A percentile compares a stretch with the other conserved stretches of the same genome.
Evolutionary conservation across 37 sponge, comb jelly and placozoan species (phyloP).

Genomic region (Amphimedon queenslandica): DNA sequence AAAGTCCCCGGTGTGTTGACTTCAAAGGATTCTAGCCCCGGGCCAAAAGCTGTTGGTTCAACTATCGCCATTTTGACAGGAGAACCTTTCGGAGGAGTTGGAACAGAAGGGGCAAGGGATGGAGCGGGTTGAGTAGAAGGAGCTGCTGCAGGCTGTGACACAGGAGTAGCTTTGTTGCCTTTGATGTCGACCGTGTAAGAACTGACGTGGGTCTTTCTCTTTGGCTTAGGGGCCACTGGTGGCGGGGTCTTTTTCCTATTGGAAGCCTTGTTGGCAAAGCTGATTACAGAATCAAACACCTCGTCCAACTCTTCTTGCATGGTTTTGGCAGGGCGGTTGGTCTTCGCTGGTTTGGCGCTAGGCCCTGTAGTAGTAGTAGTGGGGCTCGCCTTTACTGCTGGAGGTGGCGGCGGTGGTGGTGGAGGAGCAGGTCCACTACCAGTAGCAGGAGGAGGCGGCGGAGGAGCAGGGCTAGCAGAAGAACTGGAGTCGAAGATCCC

Average conservation of each 20-base stretch:
- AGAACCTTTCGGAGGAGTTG: neutral
- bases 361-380: slow-evolving; percentile 5
- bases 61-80: neutral
- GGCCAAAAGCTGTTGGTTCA: slow-evolving; percentile 31
- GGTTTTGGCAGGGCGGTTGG: neutral
- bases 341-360: neutral
- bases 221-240: slow-evolving; percentile 68
- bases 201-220: slow-evolving; percentile 70
- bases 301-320: slow-evolving; percentile 53
- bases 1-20: slow-evolving; percentile 65
- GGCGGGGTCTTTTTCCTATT: slow-evolving; percentile 36
- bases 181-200: slow-evolving; percentile 63
- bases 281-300: slow-evolving; percentile 64
- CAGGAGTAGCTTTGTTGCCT: slow-evolving; percentile 4
- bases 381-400: neutral
- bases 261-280: slow-evolving; percentile 54
- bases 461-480: slow-evolving; percentile 21
- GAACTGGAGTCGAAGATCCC: slow-evolving; percentile 20
- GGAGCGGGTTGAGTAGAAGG: slow-evolving; percentile 15
- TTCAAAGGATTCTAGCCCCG: slow-evolving; percentile 75
- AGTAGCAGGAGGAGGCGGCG: slow-evolving; percentile 35
- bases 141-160: slow-evolving; percentile 4
- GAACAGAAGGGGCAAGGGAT: slow-evolving; percentile 16
- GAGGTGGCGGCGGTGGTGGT: slow-evolving; percentile 58
- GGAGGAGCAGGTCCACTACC: neutral